Evolutionary conservation across 2,888 invertebrate species (phyloP).

Genomic region (Tenodera sinensis): DNA sequence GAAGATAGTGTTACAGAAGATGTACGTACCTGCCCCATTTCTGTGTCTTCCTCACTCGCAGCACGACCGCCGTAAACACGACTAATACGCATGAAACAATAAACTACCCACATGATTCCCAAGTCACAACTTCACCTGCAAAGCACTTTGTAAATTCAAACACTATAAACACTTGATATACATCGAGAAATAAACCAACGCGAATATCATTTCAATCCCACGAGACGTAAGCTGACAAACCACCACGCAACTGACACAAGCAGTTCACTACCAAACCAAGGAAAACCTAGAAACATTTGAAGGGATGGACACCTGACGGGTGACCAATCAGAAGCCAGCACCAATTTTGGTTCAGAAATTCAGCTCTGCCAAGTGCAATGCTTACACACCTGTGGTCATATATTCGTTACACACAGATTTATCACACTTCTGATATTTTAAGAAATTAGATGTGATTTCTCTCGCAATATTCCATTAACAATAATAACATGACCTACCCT

Average conservation of each 20-base stretch:
- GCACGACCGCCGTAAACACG: background rate
- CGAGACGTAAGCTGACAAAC: background rate
- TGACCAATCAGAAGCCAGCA: background rate
- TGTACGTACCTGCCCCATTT: background rate
- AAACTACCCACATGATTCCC: background rate
- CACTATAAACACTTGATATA: background rate
- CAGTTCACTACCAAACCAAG: background rate
- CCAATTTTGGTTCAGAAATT: background rate
- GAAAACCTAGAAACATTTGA: background rate
- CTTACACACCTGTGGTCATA: no score
- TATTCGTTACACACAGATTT: no score
- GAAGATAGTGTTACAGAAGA: background rate
- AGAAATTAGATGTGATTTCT: no score
- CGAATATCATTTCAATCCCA: background rate
- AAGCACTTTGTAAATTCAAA: background rate
- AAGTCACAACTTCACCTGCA: background rate
- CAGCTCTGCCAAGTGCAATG: no score
- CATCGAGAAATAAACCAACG: background rate
- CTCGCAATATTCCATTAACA: no score
- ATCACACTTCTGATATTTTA: no score
- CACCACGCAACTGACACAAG: background rate
- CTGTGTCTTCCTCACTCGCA: background rate
- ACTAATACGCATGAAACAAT: background rate
- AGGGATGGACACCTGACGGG: no score
- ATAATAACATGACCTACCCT: no score